Evolutionary conservation across 1,140 invertebrate species (phyloP).

Genomic region (Frieseomelitta varia): DNA sequence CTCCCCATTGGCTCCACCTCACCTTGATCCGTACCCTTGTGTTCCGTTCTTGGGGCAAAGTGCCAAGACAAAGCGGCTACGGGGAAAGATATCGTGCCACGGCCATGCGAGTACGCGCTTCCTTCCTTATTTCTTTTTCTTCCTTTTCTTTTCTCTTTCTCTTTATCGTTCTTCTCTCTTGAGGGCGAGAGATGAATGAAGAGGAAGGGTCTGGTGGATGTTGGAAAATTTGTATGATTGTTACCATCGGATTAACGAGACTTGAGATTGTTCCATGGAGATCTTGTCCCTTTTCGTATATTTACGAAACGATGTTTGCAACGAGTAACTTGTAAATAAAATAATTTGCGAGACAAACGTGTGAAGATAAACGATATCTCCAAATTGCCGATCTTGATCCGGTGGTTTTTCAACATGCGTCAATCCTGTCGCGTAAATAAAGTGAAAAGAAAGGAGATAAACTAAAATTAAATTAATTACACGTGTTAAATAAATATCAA

Average conservation of each 20-base stretch:
- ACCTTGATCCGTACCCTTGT: constrained; percentile 32
- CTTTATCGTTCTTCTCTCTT: too few relatives aligned
- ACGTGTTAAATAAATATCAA: too few relatives aligned
- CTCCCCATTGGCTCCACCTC: not conserved
- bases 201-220: not conserved
- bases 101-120: not conserved
- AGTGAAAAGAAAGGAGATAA: too few relatives aligned
- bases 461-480: too few relatives aligned
- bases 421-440: too few relatives aligned
- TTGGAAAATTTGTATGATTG: not conserved
- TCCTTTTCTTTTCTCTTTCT: constrained; percentile 2
- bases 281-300: constrained; percentile 5
- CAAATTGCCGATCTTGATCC: too few relatives aligned
- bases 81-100: constrained; percentile 23
- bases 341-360: too few relatives aligned
- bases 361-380: too few relatives aligned
- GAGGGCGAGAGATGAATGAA: not conserved
- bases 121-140: not conserved
- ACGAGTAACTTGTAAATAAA: too few relatives aligned
- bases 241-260: not conserved
- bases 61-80: constrained; percentile 18
- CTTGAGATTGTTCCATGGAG: constrained; percentile 1
- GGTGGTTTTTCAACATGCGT: too few relatives aligned
- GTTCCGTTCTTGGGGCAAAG: constrained; percentile 2
- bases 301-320: too few relatives aligned